Percentiles rank a stretch among this genome's conserved stretches.
phyloP scores from a whole-genome alignment of 2,888 invertebrate species.

The Chymomyza amoena region DNA sequence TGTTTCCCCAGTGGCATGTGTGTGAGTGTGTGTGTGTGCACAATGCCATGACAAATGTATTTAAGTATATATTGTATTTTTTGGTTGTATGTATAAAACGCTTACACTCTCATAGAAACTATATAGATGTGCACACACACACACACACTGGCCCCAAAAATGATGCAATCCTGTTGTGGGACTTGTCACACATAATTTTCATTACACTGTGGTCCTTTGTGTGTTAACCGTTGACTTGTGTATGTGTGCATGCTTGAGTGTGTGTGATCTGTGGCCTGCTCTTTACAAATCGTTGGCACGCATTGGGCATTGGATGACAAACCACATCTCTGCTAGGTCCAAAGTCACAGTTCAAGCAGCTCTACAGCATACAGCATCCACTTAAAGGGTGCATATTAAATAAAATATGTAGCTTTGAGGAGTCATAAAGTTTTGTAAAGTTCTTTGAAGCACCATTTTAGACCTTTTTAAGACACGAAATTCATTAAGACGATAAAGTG shows the following conservation, averaged over 20 bases:
- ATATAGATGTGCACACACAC: background rate
- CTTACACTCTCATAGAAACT: background rate
- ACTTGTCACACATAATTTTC: conserved; percentile 73
- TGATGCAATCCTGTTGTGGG: conserved; percentile 45
- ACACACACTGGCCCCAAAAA: background rate
- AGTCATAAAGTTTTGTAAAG: background rate
- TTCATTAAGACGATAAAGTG: too few species aligned
- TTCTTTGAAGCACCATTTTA: too few species aligned
- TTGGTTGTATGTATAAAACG: background rate
- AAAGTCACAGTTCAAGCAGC: background rate
- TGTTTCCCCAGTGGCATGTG: background rate
- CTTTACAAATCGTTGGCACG: conserved; percentile 68
- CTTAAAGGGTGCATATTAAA: background rate
- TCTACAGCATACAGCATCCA: background rate
- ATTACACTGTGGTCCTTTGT: conserved; percentile 59
- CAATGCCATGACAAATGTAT: conserved; percentile 73
- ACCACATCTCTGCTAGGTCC: conserved; percentile 1
- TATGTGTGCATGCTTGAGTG: conserved; percentile 4
- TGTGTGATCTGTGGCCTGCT: conserved; percentile 10
- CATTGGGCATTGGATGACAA: conserved; percentile 38
- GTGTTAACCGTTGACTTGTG: conserved; percentile 12
- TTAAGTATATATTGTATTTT: conserved; percentile 57
- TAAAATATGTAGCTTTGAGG: background rate
- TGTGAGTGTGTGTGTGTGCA: conserved; percentile 11
- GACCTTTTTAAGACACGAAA: too few species aligned